These are phyloP conservation scores for Ptychochromis oligacanthus DNA, from an alignment of 2,113 vertebrate genomes.

Conservation along the genomic window DNA sequence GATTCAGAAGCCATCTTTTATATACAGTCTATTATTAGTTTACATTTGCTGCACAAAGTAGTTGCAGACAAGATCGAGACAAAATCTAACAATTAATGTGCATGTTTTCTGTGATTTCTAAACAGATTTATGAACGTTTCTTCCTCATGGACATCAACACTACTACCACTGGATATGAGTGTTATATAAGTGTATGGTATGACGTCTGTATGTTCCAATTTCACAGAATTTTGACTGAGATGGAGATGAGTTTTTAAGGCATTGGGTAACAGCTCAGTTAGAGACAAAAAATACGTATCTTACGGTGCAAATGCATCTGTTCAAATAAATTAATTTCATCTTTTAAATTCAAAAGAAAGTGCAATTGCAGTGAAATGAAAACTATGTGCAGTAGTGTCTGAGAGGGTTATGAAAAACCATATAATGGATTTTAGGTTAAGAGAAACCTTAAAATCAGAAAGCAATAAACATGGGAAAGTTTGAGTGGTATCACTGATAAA, in stretches of 20 bases:
- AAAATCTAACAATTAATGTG: no score
- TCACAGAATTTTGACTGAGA: background rate
- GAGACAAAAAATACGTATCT: background rate
- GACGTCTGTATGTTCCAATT: background rate
- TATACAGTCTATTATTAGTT: no score
- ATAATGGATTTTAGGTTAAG: background rate
- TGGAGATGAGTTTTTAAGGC: background rate
- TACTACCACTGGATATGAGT: no score
- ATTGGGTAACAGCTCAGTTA: background rate
- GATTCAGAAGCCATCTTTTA: no score
- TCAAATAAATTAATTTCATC: fast-evolving
- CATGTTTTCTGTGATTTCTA: no score
- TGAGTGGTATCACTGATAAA: slow-evolving; percentile 16
- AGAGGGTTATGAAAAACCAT: background rate
- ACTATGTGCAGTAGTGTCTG: background rate
- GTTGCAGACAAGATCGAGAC: no score
- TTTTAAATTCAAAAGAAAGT: background rate
- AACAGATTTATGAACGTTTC: no score
- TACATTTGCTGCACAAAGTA: no score
- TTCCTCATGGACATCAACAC: no score
- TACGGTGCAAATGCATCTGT: background rate
- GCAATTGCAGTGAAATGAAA: background rate
- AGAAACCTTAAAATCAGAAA: background rate
- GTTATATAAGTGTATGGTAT: background rate
- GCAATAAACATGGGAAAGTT: slow-evolving; percentile 11